Evolutionary conservation across 2,797 vertebrate species (phyloP), one percentile per base, ranked within the genome.

Genomic region (Hippocampus kuda): DNA sequence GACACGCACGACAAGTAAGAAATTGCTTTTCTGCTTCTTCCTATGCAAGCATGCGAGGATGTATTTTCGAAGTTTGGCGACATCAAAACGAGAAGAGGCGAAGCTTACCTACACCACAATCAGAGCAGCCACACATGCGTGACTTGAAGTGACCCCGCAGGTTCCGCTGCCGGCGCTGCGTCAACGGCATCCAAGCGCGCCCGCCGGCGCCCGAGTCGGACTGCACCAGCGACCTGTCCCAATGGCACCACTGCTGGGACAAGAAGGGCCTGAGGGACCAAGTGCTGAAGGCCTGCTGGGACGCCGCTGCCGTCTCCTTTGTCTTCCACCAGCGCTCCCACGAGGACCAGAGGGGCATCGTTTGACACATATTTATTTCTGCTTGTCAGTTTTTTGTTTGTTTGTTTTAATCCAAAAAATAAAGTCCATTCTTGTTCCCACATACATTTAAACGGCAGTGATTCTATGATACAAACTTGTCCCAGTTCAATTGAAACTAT

Each of bases 311-410:
- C 0, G 84, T 99, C 68, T 94, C 93, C 34, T 99, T 99, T 10
- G 88, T 94, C 46, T 99, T 99, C 83, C 93, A 99, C 70, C 96
- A 99, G 56, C 89, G 90, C 72, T 99, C 97, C 44, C 97, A 99
- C 0, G 92, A 98, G 72, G 92, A 95, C 73, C 94, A 95, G 86
- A 90, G 85, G 71, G 93, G 92, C 11, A 85, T 94, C 5, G 75
- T 80, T 49, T 95, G 84, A 88, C 69, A 46, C 2, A 16, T 20
- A 24, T 84, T 81, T 82, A 78, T 85, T 81, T 76, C 41, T 1
- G 12, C 8, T 34, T 38, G 20, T 56, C 56, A 46, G 38, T 62
- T 70, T 70, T 67, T 16, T 3, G 8, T 54, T 24, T 54, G 22
- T 11, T 24, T 54, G 16, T 49, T 24, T 54, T 24, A 11, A 24